These are phyloP conservation scores for Rhagium mordax DNA, from an alignment of 2,888 invertebrate genomes.

Conservation along the genomic window DNA sequence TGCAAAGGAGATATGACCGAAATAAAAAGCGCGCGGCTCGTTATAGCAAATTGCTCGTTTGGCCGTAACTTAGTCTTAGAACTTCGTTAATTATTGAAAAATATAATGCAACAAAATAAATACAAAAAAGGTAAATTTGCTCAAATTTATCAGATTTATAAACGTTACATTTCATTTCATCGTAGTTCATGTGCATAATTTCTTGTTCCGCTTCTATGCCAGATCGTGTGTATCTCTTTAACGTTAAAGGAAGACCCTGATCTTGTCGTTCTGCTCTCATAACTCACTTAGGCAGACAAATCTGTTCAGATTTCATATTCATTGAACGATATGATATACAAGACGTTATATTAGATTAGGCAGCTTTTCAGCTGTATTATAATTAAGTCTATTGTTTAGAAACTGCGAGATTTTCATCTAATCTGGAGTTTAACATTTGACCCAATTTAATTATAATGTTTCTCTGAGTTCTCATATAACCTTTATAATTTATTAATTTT, in stretches of 20 bases:
- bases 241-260: slow-evolving; percentile 42
- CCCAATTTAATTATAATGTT: slow-evolving; percentile 6
- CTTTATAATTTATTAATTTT: too few species aligned
- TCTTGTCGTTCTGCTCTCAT: slow-evolving; percentile 54
- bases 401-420: slow-evolving; percentile 25
- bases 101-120: too few species aligned
- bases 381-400: slow-evolving; percentile 44
- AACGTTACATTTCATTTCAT: too few species aligned
- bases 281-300: slow-evolving; percentile 63
- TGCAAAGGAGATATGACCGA: too few species aligned
- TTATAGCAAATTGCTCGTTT: too few species aligned
- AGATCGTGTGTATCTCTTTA: neutral
- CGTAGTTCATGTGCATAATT: too few species aligned
- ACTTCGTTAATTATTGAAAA: too few species aligned
- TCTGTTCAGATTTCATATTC: slow-evolving; percentile 46
- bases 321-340: slow-evolving; percentile 38
- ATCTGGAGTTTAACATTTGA: slow-evolving; percentile 19
- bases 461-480: neutral
- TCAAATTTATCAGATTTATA: too few species aligned
- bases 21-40: too few species aligned
- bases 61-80: too few species aligned
- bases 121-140: too few species aligned
- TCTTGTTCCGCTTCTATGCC: too few species aligned
- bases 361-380: slow-evolving; percentile 38
- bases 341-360: slow-evolving; percentile 51